Evolutionary conservation across 2,888 invertebrate species (phyloP).

Genomic region (Mayetiola destructor): DNA sequence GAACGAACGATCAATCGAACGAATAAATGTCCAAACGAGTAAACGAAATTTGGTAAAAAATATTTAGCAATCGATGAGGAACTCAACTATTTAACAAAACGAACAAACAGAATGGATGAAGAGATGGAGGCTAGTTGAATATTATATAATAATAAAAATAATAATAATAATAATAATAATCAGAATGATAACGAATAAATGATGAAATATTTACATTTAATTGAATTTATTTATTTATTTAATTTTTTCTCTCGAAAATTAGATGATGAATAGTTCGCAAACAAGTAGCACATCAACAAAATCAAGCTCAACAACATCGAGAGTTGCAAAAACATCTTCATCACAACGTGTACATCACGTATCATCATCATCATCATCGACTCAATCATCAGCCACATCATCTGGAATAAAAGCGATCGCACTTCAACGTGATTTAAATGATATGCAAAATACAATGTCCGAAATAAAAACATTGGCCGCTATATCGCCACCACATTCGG

Average conservation of each 20-base stretch:
- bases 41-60: no score
- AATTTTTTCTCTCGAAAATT: neutral
- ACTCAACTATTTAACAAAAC: no score
- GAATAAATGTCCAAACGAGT: no score
- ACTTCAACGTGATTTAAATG: conserved; percentile 59
- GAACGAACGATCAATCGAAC: no score
- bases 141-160: no score
- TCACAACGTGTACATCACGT: conserved; percentile 41
- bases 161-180: no score
- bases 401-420: conserved; percentile 71
- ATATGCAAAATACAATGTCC: conserved; percentile 61
- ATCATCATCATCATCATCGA: conserved; percentile 30
- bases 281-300: conserved; percentile 24
- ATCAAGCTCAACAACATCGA: conserved; percentile 29
- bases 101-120: no score
- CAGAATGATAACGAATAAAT: no score
- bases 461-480: conserved; percentile 58
- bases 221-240: neutral
- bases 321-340: conserved; percentile 21
- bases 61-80: no score
- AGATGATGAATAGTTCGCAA: conserved; percentile 6
- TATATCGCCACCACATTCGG: conserved; percentile 23
- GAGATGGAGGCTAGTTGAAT: no score
- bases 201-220: no score
- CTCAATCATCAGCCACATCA: conserved; percentile 32